phyloP scores from a whole-genome alignment of 2,888 invertebrate genomes.

The Cerceris ruficornis region DNA sequence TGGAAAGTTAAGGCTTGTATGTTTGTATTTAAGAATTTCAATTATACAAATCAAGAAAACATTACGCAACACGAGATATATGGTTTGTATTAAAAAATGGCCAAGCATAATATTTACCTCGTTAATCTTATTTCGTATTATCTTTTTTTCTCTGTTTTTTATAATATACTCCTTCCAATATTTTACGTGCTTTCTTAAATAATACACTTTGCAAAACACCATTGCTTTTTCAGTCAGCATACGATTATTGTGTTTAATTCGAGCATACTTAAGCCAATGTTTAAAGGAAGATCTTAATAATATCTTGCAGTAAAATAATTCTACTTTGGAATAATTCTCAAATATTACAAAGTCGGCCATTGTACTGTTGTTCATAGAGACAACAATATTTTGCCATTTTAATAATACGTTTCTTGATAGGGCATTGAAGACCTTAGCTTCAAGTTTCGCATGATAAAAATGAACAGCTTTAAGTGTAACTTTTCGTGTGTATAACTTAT shows the following conservation, averaged over 20 bases:
- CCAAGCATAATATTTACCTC: slow-evolving; percentile 9
- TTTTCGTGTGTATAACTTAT: slow-evolving; percentile 50
- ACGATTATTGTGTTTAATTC: slow-evolving; percentile 17
- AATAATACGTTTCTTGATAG: slow-evolving; percentile 45
- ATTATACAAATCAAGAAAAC: not conserved
- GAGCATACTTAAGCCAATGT: slow-evolving; percentile 35
- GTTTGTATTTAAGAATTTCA: not conserved
- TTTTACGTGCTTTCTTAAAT: slow-evolving; percentile 36
- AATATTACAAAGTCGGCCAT: slow-evolving; percentile 6
- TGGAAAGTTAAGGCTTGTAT: not conserved
- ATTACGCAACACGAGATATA: not conserved
- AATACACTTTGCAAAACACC: slow-evolving; percentile 3
- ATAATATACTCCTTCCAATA: slow-evolving; percentile 34
- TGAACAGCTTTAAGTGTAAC: slow-evolving; percentile 47
- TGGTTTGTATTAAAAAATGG: not conserved
- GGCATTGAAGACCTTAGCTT: slow-evolving; percentile 47
- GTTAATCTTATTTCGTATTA: slow-evolving; percentile 6
- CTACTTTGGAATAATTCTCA: not conserved
- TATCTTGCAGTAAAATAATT: not conserved
- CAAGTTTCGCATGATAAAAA: slow-evolving; percentile 45
- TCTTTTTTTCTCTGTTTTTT: slow-evolving; percentile 1
- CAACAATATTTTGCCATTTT: slow-evolving; percentile 42
- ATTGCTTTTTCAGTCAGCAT: slow-evolving; percentile 8
- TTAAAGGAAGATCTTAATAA: slow-evolving; percentile 33
- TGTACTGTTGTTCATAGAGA: not conserved